Percentiles rank a stretch among this genome's conserved stretches.
These are phyloP conservation scores for Nothobranchius furzeri DNA, from an alignment of 2,113 vertebrate species.

Conservation along the genomic window DNA sequence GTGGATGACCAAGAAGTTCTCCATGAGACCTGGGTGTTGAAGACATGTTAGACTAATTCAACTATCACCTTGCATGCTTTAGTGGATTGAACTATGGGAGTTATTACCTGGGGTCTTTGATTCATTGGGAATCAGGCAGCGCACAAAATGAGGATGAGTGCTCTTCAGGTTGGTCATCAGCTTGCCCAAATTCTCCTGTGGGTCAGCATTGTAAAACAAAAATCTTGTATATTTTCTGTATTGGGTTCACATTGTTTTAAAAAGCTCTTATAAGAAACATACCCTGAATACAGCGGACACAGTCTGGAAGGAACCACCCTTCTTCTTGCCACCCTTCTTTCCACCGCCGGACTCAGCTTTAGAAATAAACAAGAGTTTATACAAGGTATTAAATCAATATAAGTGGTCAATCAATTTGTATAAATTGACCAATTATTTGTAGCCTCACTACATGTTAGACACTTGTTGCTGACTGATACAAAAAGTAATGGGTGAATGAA, in stretches of 20 bases:
- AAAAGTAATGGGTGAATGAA: too few species aligned
- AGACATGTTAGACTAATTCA: not conserved
- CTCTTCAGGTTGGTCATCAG: conserved; percentile 47
- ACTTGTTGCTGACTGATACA: too few species aligned
- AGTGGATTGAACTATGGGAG: fast-evolving
- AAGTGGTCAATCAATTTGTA: too few species aligned
- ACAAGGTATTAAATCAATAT: too few species aligned
- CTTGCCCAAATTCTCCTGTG: conserved; percentile 32
- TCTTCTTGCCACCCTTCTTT: conserved; percentile 62
- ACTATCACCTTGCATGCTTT: not conserved
- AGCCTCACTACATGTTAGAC: too few species aligned
- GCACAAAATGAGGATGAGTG: conserved; percentile 46
- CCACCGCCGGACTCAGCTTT: conserved; percentile 60
- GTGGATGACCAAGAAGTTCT: conserved; percentile 67
- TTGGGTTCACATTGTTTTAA: not conserved
- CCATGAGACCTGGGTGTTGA: conserved; percentile 52
- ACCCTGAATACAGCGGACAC: conserved; percentile 65
- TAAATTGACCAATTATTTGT: too few species aligned
- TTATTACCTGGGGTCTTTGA: conserved; percentile 21
- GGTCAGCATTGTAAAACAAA: not conserved
- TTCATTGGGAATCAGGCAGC: conserved; percentile 41
- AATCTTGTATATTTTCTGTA: not conserved
- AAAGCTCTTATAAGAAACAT: not conserved
- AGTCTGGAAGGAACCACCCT: conserved; percentile 67
- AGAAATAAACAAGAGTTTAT: not conserved